Evolutionary conservation across 2,888 invertebrate genomes (phyloP).

Genomic region (Phengaris alcon): DNA sequence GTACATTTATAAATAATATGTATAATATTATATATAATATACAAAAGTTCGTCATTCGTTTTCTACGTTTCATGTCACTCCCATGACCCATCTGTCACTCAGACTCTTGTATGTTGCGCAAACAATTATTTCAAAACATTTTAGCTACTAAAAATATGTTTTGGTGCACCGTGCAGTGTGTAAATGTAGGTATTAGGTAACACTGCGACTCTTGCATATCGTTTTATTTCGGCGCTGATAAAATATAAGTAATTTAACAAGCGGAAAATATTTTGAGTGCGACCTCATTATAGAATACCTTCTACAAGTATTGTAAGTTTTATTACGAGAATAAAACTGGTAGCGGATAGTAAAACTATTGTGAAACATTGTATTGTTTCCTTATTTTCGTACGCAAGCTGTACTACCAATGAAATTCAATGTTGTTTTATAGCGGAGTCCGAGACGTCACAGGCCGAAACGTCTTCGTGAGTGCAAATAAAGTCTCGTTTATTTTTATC

Average conservation of each 20-base stretch:
- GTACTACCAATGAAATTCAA: conserved; percentile 25
- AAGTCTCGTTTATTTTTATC: conserved; percentile 56
- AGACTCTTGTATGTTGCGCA: neutral
- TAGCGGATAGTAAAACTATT: conserved; percentile 23
- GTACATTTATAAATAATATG: too few relatives aligned
- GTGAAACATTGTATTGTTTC: conserved; percentile 29
- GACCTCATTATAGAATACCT: conserved; percentile 11
- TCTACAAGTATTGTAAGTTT: neutral
- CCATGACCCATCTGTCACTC: neutral
- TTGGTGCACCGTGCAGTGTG: neutral
- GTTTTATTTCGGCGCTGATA: neutral
- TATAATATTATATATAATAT: too few relatives aligned
- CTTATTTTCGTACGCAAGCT: neutral
- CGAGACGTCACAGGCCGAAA: conserved; percentile 27
- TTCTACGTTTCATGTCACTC: neutral
- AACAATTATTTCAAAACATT: conserved; percentile 5
- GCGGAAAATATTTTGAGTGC: neutral
- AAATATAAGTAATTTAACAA: neutral
- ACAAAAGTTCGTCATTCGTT: neutral
- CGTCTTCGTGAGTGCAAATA: conserved; percentile 46
- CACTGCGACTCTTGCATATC: neutral
- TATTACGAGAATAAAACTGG: conserved; percentile 11
- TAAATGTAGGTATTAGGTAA: conserved; percentile 1
- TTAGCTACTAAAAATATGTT: conserved; percentile 21
- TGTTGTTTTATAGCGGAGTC: conserved; percentile 30